Evolutionary conservation across 1,140 invertebrate species (phyloP).

Genomic region (Cryptotermes secundus): DNA sequence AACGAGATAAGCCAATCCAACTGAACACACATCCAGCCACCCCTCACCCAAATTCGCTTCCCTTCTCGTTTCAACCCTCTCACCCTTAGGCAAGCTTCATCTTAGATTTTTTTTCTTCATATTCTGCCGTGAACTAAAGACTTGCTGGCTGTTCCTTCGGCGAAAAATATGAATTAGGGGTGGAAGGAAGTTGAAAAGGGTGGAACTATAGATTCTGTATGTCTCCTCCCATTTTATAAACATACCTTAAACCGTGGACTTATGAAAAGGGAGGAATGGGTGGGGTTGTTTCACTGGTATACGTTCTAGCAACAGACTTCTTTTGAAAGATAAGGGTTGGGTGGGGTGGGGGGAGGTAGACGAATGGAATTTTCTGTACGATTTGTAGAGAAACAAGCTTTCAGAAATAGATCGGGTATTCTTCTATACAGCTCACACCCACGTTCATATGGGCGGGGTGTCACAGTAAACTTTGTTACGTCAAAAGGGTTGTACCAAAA

Average conservation of each 20-base stretch:
- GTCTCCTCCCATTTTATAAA: background rate
- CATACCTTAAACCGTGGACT: background rate
- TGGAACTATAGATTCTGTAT: background rate
- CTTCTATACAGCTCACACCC: no score
- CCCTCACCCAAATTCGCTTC: background rate
- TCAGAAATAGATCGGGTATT: no score
- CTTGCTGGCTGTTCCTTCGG: background rate
- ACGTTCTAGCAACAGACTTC: background rate
- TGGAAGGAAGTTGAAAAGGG: background rate
- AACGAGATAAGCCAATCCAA: slow-evolving; percentile 11
- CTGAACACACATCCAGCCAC: background rate
- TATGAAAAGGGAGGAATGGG: background rate
- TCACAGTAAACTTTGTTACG: no score
- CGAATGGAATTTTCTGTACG: background rate
- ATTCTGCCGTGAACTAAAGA: slow-evolving; percentile 3
- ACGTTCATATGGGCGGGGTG: no score
- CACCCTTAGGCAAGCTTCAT: background rate
- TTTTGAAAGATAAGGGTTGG: background rate
- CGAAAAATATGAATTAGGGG: slow-evolving; percentile 16
- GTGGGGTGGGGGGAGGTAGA: background rate
- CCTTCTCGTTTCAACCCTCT: no score
- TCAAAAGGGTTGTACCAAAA: no score
- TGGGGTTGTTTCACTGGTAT: background rate
- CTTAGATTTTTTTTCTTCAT: background rate
- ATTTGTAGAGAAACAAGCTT: background rate